Conservation (phyloP, 1,140 invertebrate genomes). For the Sarcophaga peregrina region DNA sequence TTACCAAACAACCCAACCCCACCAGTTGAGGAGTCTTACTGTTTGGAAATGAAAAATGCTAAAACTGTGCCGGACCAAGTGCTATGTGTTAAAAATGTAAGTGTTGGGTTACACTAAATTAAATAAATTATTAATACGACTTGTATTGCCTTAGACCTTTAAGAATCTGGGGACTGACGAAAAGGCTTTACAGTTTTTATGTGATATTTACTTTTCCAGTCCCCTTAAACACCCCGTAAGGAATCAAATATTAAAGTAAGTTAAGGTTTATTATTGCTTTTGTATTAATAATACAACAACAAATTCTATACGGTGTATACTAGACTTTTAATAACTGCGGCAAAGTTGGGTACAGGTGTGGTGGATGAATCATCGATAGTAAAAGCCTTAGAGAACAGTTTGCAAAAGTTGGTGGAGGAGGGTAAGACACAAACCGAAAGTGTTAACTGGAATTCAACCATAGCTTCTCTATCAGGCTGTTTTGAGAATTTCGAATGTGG, state of each 20-base stretch:
- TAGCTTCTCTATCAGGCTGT: constrained; percentile 44
- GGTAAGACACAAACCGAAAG: constrained; percentile 36
- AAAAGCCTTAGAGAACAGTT: constrained; percentile 33
- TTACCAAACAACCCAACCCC: not conserved
- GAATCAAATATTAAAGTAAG: constrained; percentile 49
- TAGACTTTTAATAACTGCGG: constrained; percentile 47
- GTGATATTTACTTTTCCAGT: constrained; percentile 45
- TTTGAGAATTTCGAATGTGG: constrained; percentile 48
- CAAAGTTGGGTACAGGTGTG: constrained; percentile 37
- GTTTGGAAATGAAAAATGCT: constrained; percentile 41
- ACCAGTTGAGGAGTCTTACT: constrained; percentile 42
- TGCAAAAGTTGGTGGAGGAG: constrained; percentile 32
- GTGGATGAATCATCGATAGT: constrained; percentile 44
- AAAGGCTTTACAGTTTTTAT: constrained; percentile 44
- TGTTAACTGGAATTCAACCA: constrained; percentile 36
- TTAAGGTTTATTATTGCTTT: not conserved
- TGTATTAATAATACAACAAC: too few species aligned
- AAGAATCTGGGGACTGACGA: constrained; percentile 30
- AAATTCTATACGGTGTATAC: not conserved
- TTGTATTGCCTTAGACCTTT: constrained; percentile 42
- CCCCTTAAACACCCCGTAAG: constrained; percentile 48
- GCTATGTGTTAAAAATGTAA: constrained; percentile 45
- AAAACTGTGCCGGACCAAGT: constrained; percentile 46
- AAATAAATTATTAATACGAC: too few species aligned
- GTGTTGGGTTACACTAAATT: not conserved